Base-by-base conservation (phyloP, 2,113 vertebrate genomes). In the Fulica atra region DNA sequence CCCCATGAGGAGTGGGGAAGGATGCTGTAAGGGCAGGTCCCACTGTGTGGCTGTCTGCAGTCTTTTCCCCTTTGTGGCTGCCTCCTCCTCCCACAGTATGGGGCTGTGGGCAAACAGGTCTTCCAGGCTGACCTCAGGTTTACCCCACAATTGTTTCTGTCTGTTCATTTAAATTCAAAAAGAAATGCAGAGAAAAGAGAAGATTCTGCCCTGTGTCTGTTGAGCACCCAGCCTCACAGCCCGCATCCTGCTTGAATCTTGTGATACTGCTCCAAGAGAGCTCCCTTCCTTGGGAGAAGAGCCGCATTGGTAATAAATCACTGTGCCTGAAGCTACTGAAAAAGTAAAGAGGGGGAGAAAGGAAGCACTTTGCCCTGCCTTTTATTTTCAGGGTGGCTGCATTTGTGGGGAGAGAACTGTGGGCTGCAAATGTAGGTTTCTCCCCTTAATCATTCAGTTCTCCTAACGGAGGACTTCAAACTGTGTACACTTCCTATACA, bases 111-210 rank as follows among this genome's bases (percentile, higher is more conserved):
- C 77, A 92, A 11, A 36, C 7, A 9, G 7, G 15, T 29, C 36
- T 88, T 61, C 42, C 2, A 0, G 16, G 50, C 73, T 92, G 95
- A 93, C 80, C 86, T 23, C 70, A 11, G 77, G 50, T 86, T 93
- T 92, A 93, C 83, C 93, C 73, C 61, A 15, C 44, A 4, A n/a
- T 92, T 90, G 65, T 93, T 93, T 51, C 60, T 88, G 54, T 8
- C 80, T 35, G 33, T 87, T 91, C 50, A 84, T 94, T 95, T 89
- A 85, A 94, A 96, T 94, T 79, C 77, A 44, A 69, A 86, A 94
- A 69, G 88, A 71, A 85, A 70, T 0, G 15, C 18, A 70, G 79
- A 88, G 69, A 64, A 90, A 84, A 76, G 80, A 35, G 82, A 38
- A 35, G 73, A 13, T 81, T 44, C 66, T 84, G 77, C 86, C 29